Percentiles rank a stretch among this genome's conserved stretches.
Conservation (phyloP, 2,888 invertebrate genomes). For the Euplagia quadripunctaria region DNA sequence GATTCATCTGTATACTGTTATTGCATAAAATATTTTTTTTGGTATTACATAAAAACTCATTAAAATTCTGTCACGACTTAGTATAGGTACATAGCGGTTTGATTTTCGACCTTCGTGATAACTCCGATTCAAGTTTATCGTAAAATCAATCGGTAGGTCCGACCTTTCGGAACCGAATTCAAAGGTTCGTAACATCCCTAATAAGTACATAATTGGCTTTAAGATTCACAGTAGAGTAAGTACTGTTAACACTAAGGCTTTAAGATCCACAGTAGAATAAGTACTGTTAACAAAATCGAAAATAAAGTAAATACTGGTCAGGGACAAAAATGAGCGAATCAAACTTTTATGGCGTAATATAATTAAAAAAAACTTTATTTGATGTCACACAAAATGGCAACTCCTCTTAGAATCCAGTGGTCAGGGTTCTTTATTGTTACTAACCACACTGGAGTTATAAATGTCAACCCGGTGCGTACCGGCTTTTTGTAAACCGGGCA, state of each 20-base stretch:
- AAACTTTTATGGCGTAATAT: background rate
- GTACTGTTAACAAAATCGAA: slow-evolving; percentile 17
- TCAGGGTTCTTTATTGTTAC: slow-evolving; percentile 90
- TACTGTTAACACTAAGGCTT: slow-evolving; percentile 5
- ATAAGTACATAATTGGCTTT: background rate
- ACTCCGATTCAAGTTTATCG: no score
- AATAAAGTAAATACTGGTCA: background rate
- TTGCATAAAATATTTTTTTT: no score
- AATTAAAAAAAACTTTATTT: slow-evolving; percentile 85
- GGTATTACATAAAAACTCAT: no score
- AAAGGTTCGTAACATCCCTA: no score
- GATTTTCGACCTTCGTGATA: no score
- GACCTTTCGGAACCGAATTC: no score
- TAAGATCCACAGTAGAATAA: background rate
- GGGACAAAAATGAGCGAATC: background rate
- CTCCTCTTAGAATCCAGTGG: slow-evolving; percentile 95
- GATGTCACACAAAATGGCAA: slow-evolving; percentile 94
- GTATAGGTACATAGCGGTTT: no score
- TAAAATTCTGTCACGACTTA: no score
- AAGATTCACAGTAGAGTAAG: background rate
- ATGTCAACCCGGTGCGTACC: slow-evolving; percentile 93
- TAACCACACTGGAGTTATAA: slow-evolving; percentile 92
- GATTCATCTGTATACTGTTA: no score
- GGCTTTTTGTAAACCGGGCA: slow-evolving; percentile 98
- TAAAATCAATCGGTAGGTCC: no score